These are phyloP conservation scores for Andricus curvator DNA, from an alignment of 2,888 invertebrate genomes.

Conservation along the genomic window DNA sequence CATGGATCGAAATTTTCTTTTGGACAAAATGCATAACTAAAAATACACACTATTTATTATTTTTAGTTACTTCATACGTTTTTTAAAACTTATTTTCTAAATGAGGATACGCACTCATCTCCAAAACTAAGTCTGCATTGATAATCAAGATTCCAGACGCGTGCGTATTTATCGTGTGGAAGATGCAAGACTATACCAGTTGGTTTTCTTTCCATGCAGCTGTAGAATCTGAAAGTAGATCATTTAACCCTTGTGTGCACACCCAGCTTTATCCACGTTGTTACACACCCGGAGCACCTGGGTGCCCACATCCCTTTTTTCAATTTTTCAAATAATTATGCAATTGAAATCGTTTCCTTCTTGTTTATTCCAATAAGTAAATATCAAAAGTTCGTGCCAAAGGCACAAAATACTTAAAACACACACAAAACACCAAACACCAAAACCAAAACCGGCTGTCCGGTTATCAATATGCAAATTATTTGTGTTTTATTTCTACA, in stretches of 20 bases:
- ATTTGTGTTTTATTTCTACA: too few species aligned
- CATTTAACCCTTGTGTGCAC: neutral
- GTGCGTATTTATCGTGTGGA: neutral
- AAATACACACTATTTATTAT: neutral
- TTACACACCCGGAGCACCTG: too few species aligned
- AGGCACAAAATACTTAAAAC: too few species aligned
- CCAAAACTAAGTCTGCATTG: slow-evolving; percentile 2
- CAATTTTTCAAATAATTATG: too few species aligned
- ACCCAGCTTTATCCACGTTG: too few species aligned
- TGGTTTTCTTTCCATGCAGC: neutral
- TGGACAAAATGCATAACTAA: neutral
- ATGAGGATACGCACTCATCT: neutral
- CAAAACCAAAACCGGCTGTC: too few species aligned
- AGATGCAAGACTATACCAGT: neutral
- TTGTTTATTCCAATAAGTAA: too few species aligned
- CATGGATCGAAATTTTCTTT: neutral
- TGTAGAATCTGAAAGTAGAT: neutral
- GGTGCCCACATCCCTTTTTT: too few species aligned
- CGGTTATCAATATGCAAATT: too few species aligned
- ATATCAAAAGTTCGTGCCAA: too few species aligned
- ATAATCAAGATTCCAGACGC: neutral
- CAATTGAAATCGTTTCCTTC: too few species aligned
- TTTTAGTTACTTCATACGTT: neutral
- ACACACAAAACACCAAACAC: too few species aligned
- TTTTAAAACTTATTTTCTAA: neutral